These are phyloP conservation scores for Dendrolimus punctatus DNA, from an alignment of 1,140 invertebrate species.

Conservation along the genomic window DNA sequence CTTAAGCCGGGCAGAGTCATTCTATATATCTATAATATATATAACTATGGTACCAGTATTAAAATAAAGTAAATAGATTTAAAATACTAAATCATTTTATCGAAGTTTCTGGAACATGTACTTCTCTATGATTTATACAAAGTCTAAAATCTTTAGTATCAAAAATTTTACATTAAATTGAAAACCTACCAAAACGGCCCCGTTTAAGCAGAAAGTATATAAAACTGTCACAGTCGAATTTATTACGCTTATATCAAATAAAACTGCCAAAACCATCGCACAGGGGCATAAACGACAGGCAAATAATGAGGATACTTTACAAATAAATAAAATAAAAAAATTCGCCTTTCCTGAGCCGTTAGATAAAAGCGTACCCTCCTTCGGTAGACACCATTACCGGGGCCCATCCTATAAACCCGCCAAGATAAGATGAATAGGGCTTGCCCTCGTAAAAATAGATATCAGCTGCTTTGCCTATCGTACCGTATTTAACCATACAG, in stretches of 20 bases:
- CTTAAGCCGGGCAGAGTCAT: too few species aligned
- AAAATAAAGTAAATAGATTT: too few species aligned
- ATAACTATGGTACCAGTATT: too few species aligned
- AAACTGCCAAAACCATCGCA: slow-evolving; percentile 12
- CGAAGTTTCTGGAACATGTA: too few species aligned
- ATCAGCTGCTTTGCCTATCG: slow-evolving; percentile 27
- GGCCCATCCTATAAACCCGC: slow-evolving; percentile 26
- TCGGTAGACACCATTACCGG: slow-evolving; percentile 34
- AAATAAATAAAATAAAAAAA: slow-evolving; percentile 32
- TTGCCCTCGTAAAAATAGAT: slow-evolving; percentile 25
- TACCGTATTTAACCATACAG: slow-evolving; percentile 8
- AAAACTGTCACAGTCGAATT: slow-evolving; percentile 7
- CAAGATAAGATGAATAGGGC: slow-evolving; percentile 37
- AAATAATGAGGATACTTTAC: slow-evolving; percentile 23
- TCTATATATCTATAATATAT: too few species aligned
- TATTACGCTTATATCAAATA: slow-evolving; percentile 14
- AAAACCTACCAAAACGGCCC: slow-evolving; percentile 5
- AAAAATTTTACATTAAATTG: neutral
- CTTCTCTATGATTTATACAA: too few species aligned
- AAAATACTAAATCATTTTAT: too few species aligned
- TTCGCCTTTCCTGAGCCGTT: slow-evolving; percentile 9
- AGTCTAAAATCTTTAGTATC: too few species aligned
- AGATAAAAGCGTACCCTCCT: slow-evolving; percentile 11
- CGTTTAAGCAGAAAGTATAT: slow-evolving; percentile 9
- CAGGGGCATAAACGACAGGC: slow-evolving; percentile 12